Conservation (phyloP, 2,888 invertebrate genomes). For the Eutolmus rufibarbis region DNA sequence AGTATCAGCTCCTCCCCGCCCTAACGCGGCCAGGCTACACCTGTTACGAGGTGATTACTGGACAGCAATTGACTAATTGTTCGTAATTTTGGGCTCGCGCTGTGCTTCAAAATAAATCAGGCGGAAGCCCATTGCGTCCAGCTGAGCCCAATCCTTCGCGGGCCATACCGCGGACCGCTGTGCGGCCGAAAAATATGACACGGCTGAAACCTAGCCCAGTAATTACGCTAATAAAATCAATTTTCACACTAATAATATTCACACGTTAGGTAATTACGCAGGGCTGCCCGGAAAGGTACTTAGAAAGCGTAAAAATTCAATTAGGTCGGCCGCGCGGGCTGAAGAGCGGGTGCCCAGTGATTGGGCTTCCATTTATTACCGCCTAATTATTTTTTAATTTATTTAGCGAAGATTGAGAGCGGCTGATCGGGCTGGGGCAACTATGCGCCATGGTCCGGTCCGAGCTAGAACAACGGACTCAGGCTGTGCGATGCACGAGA, state of each 20-base stretch:
- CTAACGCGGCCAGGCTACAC: background rate
- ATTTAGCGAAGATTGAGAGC: conserved; percentile 29
- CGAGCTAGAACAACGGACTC: background rate
- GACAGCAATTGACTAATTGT: background rate
- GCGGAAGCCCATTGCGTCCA: background rate
- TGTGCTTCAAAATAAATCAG: background rate
- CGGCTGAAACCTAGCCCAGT: background rate
- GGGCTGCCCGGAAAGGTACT: conserved; percentile 20
- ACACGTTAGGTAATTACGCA: conserved; percentile 19
- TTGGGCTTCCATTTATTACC: conserved; percentile 20
- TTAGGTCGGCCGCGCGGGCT: background rate
- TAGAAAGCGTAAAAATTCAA: conserved; percentile 38
- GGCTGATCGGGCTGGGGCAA: background rate
- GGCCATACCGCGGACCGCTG: background rate
- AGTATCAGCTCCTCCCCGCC: background rate
- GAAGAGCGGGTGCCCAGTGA: background rate
- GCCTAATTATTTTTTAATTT: conserved; percentile 43
- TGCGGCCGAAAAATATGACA: background rate
- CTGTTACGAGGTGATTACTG: background rate
- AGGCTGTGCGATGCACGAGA: conserved; percentile 19
- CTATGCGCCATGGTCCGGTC: background rate
- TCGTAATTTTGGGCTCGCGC: background rate
- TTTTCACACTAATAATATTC: conserved; percentile 24
- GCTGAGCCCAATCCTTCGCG: background rate
- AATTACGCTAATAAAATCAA: conserved; percentile 33